Conservation (phyloP, 2,888 invertebrate genomes). For the Hydrotaea diabolus region DNA sequence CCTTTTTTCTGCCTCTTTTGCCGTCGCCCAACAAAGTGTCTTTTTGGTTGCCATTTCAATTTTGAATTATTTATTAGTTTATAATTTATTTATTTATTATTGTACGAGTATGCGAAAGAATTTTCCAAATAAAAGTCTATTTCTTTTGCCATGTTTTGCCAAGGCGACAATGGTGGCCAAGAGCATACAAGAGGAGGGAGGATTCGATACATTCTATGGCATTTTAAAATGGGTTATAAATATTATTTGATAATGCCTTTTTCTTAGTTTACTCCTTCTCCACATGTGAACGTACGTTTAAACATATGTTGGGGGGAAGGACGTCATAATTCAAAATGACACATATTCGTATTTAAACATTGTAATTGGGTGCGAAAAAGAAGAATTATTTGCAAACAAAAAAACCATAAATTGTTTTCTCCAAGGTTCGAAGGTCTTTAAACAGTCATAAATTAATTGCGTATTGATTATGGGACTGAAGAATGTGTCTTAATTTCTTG, state of each 20-base stretch:
- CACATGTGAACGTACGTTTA: background rate
- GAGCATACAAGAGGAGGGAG: too few relatives aligned
- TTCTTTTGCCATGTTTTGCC: background rate
- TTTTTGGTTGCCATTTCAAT: constrained; percentile 3
- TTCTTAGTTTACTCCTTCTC: background rate
- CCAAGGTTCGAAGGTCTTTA: constrained; percentile 47
- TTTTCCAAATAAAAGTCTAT: background rate
- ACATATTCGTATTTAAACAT: constrained; percentile 46
- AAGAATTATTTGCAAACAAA: constrained; percentile 37
- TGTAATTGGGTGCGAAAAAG: constrained; percentile 59
- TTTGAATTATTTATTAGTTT: constrained; percentile 36
- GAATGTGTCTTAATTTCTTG: background rate
- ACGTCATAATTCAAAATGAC: constrained; percentile 32
- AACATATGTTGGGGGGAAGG: background rate
- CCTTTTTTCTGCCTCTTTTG: background rate
- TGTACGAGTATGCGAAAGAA: background rate
- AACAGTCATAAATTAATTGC: constrained; percentile 49
- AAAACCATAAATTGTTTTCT: constrained; percentile 56
- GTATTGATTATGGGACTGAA: background rate
- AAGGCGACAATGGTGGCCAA: background rate
- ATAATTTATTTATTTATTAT: constrained; percentile 26
- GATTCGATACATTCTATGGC: background rate
- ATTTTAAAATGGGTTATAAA: constrained; percentile 22
- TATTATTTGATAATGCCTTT: background rate
- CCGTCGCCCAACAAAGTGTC: background rate